Evolutionary conservation across 2,888 invertebrate species (phyloP).

Genomic region (Cephalotes varians): DNA sequence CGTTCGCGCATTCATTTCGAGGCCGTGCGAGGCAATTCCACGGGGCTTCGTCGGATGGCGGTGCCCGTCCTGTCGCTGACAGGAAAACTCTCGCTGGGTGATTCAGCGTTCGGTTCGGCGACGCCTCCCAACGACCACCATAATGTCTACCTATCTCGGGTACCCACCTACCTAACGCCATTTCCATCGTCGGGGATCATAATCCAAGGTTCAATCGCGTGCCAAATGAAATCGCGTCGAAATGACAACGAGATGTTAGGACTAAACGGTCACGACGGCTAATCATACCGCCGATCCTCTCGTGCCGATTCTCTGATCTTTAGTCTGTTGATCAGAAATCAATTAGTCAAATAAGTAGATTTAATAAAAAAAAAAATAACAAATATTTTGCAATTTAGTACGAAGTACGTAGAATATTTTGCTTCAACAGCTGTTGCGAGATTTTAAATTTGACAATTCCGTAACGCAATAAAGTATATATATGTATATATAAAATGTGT

Average conservation of each 20-base stretch:
- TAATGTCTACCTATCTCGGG: constrained; percentile 79
- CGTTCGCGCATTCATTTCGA: constrained; percentile 85
- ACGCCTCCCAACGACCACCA: constrained; percentile 84
- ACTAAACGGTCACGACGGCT: constrained; percentile 48
- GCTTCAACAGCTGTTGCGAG: not conserved
- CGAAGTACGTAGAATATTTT: not conserved
- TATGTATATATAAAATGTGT: too few relatives aligned
- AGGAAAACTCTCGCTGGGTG: constrained; percentile 86
- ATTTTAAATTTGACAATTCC: not conserved
- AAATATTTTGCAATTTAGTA: not conserved
- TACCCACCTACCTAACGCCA: constrained; percentile 75
- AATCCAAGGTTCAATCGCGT: constrained; percentile 74
- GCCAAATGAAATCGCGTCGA: constrained; percentile 70
- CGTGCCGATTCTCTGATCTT: too few relatives aligned
- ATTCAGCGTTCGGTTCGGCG: constrained; percentile 85
- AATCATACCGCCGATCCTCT: not conserved
- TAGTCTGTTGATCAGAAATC: not conserved
- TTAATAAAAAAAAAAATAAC: not conserved
- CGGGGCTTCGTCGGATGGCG: constrained; percentile 79
- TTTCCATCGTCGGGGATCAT: constrained; percentile 77
- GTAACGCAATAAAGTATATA: not conserved
- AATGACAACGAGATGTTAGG: constrained; percentile 58
- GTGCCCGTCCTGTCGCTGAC: constrained; percentile 83
- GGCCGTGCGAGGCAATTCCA: constrained; percentile 84
- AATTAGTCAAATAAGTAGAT: not conserved